phyloP scores from a whole-genome alignment of 2,113 vertebrate species.

The Falco punctatus region DNA sequence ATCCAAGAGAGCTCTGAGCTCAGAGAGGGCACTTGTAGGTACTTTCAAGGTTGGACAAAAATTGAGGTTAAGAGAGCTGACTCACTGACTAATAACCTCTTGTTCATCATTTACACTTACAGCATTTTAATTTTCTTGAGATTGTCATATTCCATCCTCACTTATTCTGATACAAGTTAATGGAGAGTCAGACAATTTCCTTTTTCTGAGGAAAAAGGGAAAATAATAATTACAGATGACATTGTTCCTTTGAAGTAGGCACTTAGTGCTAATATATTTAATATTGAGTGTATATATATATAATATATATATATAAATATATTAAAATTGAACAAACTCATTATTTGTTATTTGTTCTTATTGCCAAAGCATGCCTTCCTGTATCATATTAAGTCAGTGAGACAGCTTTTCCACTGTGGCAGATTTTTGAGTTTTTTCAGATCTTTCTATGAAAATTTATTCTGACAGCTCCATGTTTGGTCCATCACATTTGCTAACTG shows the following conservation, averaged over 20 bases:
- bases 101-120: neutral
- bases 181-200: neutral
- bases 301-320: too few relatives aligned
- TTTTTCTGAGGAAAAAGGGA: neutral
- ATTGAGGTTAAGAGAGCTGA: neutral
- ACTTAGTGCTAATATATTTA: neutral
- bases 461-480: constrained; percentile 11
- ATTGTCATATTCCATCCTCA: neutral
- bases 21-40: neutral
- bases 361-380: neutral
- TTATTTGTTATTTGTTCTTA: neutral
- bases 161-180: neutral
- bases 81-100: neutral
- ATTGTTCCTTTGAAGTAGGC: neutral
- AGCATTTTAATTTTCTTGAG: neutral
- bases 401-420: constrained; percentile 6
- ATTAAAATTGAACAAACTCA: neutral
- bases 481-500: constrained; percentile 13
- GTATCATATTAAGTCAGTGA: neutral
- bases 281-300: neutral
- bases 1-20: neutral
- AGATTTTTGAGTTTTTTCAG: neutral
- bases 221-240: neutral
- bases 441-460: constrained; percentile 10
- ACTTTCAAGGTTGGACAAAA: neutral